A percentile compares a stretch with the other conserved stretches of the same genome.
phyloP scores from a whole-genome alignment of 2,888 invertebrate species.

The Amblyteles armatorius region DNA sequence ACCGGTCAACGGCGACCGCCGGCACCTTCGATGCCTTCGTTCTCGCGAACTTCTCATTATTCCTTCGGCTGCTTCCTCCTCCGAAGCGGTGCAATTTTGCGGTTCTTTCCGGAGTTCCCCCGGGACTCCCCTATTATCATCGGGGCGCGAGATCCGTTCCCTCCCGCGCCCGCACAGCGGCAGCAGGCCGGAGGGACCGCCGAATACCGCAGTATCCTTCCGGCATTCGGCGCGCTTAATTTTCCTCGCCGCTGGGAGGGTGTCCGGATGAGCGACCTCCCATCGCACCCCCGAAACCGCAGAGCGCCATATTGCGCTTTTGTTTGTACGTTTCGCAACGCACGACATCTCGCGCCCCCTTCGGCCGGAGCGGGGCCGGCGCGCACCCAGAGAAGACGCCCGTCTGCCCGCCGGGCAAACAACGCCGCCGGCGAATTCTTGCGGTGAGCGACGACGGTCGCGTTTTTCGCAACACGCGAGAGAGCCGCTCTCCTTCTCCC shows the following conservation, averaged over 20 bases:
- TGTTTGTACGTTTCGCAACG: slow-evolving; percentile 67
- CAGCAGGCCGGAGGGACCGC: slow-evolving; percentile 25
- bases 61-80: slow-evolving; percentile 12
- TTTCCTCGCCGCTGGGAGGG: not conserved
- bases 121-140: slow-evolving; percentile 44
- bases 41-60: slow-evolving; percentile 33
- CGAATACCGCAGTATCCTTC: slow-evolving; percentile 65
- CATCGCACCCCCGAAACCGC: slow-evolving; percentile 80
- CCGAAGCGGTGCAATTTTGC: slow-evolving; percentile 56
- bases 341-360: not conserved
- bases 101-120: slow-evolving; percentile 63
- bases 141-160: slow-evolving; percentile 55
- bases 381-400: slow-evolving; percentile 2
- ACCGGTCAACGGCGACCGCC: slow-evolving; percentile 15
- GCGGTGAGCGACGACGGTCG: slow-evolving; percentile 37
- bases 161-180: not conserved
- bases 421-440: not conserved
- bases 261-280: slow-evolving; percentile 55
- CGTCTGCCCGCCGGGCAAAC: not conserved
- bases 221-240: slow-evolving; percentile 47
- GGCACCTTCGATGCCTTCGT: slow-evolving; percentile 49
- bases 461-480: slow-evolving; percentile 34
- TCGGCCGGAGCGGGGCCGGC: not conserved
- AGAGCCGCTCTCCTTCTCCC: not conserved
- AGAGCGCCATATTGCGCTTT: slow-evolving; percentile 80